phyloP scores from a whole-genome alignment of 1,140 invertebrate genomes.

The Cepaea nemoralis region DNA sequence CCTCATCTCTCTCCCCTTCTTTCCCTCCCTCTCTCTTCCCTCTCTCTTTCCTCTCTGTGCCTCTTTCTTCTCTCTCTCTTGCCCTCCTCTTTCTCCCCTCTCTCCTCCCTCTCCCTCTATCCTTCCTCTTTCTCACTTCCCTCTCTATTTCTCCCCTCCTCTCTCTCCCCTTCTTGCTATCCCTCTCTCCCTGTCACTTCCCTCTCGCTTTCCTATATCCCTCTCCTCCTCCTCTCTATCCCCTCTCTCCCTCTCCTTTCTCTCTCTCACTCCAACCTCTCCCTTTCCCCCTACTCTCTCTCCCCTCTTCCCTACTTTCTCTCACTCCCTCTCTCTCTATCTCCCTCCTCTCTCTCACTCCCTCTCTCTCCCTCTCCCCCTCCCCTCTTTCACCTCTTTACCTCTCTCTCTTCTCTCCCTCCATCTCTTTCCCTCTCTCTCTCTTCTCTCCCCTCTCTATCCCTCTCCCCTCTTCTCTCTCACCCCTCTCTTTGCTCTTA shows the following conservation, averaged over 20 bases:
- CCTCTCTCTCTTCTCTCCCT: neutral
- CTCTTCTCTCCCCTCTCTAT: neutral
- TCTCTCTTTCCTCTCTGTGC: neutral
- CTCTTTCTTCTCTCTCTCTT: no score
- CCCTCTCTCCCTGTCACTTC: no score
- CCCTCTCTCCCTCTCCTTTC: neutral
- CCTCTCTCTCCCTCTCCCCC: neutral
- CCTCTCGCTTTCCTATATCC: no score
- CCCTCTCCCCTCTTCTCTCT: neutral
- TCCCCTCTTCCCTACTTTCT: neutral
- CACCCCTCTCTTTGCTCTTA: no score
- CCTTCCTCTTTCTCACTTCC: no score
- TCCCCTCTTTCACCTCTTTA: neutral
- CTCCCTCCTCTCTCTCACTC: neutral
- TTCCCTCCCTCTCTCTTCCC: neutral
- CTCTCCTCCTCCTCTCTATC: no score
- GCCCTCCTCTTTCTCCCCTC: neutral
- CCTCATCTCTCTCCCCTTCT: neutral
- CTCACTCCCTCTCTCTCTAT: neutral
- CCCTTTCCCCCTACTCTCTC: neutral
- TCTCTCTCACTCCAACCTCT: neutral
- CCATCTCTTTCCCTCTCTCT: neutral
- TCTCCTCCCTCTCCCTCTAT: no score
- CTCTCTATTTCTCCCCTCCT: no score
- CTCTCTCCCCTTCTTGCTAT: no score